A percentile compares a stretch with the other conserved stretches of the same genome.
These are phyloP conservation scores for Hippocampus zosterae DNA, from an alignment of 2,113 vertebrate species.

Conservation along the genomic window DNA sequence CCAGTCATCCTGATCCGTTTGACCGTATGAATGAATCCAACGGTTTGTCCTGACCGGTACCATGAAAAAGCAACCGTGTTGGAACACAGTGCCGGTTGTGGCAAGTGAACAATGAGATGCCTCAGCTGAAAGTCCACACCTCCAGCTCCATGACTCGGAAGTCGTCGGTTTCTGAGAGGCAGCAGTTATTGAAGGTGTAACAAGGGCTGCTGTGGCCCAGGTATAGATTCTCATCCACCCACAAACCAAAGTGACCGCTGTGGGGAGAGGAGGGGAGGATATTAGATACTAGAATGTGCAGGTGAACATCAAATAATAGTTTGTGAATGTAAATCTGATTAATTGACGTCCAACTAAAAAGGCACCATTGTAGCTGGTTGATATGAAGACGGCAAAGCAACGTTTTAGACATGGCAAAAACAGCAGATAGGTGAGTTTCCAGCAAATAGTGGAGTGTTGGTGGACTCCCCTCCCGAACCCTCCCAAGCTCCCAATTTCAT, in stretches of 20 bases:
- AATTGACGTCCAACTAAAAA: too few species aligned
- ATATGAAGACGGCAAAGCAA: too few species aligned
- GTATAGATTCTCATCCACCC: constrained; percentile 76
- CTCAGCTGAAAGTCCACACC: constrained; percentile 77
- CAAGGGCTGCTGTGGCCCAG: constrained; percentile 75
- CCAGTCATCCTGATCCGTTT: neutral
- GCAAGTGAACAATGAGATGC: neutral
- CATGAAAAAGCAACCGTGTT: neutral
- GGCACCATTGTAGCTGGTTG: too few species aligned
- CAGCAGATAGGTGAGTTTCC: too few species aligned
- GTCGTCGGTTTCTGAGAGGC: constrained; percentile 72
- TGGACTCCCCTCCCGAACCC: too few species aligned
- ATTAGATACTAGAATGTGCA: too few species aligned
- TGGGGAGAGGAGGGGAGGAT: neutral
- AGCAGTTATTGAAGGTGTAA: constrained; percentile 77
- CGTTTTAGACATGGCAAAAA: too few species aligned
- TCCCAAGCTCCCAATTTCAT: too few species aligned
- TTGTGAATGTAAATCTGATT: too few species aligned
- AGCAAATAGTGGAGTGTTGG: too few species aligned
- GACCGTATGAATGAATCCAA: constrained; percentile 27
- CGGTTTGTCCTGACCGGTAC: constrained; percentile 6
- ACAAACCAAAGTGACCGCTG: constrained; percentile 79
- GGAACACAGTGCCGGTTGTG: neutral
- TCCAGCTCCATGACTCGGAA: constrained; percentile 76
- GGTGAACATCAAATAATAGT: too few species aligned